Base-by-base conservation (phyloP, 2,113 vertebrate genomes). In the Odontophorus gujanensis region DNA sequence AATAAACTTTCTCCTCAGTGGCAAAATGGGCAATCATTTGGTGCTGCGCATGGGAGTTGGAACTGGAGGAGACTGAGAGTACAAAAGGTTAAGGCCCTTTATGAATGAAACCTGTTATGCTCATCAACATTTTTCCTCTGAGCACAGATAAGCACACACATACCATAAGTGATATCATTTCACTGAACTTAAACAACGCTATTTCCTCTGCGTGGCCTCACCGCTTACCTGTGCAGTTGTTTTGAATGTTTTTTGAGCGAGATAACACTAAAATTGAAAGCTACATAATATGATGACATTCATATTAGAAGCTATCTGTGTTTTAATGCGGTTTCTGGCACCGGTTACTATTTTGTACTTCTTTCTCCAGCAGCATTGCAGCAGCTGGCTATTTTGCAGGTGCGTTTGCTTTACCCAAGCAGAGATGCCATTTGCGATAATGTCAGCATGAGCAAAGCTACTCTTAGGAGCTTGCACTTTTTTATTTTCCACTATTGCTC, bases 261-360 rank as follows among this genome's bases (percentile, higher is more conserved):
- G 84, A 76, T 79, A 93, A 96, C 66, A 96, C 66, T 95, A 95
- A 96, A 96, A 96, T 90, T 95, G 96, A 96, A 96, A 96, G 95
- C 71, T 92, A 62, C 58, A 13, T 12, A 38, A 57, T 11, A 79
- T 13, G 57, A 47, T 66, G 66, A 87, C 65, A 92, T 89, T 94
- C 84, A 85, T 73, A 58, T 66, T 93, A 89, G 72, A 93, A 79
- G 83, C 48, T 81, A 87, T 65, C 62, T 69, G 20, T 43, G n/a
- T 75, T 90, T 81, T 92, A 89, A 58, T 90, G 96, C 1, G 92
- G 95, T 95, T 96, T 95, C 62, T 92, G 79, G 68, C 85, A 66
- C 81, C 45, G 0, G 86, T 62, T 85, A 90, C 72, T 95, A 92
- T 79, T 94, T 84, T 1, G 0, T 75, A 26, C 20, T 7, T 38